Evolutionary conservation across 2,113 vertebrate species (phyloP).

Genomic region (Mionectes macconnelli): DNA sequence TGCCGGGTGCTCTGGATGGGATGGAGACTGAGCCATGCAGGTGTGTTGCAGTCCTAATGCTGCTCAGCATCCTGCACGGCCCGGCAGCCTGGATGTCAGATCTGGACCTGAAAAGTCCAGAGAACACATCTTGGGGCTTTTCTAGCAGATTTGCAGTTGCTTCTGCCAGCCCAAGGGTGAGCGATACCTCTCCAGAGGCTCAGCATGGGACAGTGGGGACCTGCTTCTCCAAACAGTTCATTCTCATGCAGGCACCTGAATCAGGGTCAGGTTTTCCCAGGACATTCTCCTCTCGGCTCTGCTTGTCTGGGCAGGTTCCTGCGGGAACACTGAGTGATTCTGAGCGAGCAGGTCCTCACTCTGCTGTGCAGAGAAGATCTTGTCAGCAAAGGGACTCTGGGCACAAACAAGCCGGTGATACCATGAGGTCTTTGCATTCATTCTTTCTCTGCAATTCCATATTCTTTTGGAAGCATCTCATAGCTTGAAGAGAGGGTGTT

Average conservation of each 20-base stretch:
- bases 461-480: not conserved
- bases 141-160: not conserved
- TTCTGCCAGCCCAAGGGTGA: not conserved
- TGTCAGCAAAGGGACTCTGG: not conserved
- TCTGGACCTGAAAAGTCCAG: not conserved
- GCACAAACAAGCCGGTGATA: not conserved
- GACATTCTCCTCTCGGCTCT: not conserved
- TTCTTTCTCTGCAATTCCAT: not conserved
- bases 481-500: not conserved
- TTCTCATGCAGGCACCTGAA: not conserved
- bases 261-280: not conserved
- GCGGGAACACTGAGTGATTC: fast-evolving
- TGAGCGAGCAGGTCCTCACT: not conserved
- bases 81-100: not conserved
- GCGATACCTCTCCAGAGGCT: not conserved
- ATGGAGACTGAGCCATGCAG: not conserved
- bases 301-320: not conserved
- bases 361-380: not conserved
- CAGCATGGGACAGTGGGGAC: not conserved
- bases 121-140: not conserved
- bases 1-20: not conserved
- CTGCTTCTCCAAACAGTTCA: not conserved
- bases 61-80: not conserved
- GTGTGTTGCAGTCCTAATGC: not conserved
- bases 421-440: not conserved